Base-by-base conservation (phyloP, 2,888 invertebrate species). In the Leptopilina syphax region DNA sequence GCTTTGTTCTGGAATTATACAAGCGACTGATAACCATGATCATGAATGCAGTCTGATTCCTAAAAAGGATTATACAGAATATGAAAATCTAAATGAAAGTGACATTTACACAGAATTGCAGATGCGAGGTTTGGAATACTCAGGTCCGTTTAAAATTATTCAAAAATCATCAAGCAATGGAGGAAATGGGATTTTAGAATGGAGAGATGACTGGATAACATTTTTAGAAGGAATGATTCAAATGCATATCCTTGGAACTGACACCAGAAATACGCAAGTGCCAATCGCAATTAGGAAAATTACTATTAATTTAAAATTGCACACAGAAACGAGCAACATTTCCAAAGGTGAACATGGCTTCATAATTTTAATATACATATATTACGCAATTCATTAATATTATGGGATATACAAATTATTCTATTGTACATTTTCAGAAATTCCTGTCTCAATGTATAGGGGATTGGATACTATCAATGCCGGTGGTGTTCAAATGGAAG, bases 151-250 rank as follows among this genome's bases (percentile, higher is more conserved):
- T 86, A 91, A 92, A 84, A 93, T 93, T 34, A 89, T 95, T 5
- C 85, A 90, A 0, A 90, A 91, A 76, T 90, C 93, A 4, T 93
- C 94, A 77, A 89, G 92, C 65, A 86, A 90, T 82, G 93, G 91
- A 0, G 82, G 73, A 0, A 86, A 84, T 3, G 93, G 92, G n/a
- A 86, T 84, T n/a, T 86, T 93, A 12, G 82, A 84, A 34, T 95
- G 95, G 95, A 91, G 91, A 24, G 93, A 93, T 79, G 94, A 95
- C 86, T 96, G 95, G 95, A 93, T 95, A 5, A 93, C 94, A 0
- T 95, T 95, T 89, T 91, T 96, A 87, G 96, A 96, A 86, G 94
- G 94, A 13, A 94, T 95, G 93, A 90, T 96, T 18, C 96, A 96
- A 87, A 92, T 94, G 82, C 92, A 93, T 57, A 92, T 94, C 44